phyloP scores from a whole-genome alignment of 1,140 invertebrate genomes.

The Ostrea denselamellosa region DNA sequence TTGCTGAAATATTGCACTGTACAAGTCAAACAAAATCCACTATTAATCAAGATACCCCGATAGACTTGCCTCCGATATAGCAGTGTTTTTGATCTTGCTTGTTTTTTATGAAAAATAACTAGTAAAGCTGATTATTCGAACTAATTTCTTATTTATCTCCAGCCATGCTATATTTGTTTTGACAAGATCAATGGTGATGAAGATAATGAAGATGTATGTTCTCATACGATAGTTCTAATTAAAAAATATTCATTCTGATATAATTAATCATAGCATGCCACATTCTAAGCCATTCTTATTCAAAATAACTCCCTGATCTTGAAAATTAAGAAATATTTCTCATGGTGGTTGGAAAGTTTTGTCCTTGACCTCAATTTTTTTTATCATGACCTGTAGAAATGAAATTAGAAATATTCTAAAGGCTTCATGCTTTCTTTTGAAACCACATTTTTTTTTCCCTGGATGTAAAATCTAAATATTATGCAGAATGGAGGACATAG shows the following conservation, averaged over 20 bases:
- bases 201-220: conserved; percentile 6
- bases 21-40: background rate
- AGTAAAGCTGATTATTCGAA: background rate
- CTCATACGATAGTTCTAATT: background rate
- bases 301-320: no score
- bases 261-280: background rate
- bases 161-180: background rate
- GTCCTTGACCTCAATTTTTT: no score
- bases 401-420: no score
- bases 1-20: background rate
- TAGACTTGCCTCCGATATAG: background rate
- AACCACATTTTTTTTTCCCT: no score
- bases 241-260: conserved; percentile 1
- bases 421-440: no score
- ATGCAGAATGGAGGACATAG: no score
- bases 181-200: background rate
- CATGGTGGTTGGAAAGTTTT: no score
- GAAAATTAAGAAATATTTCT: no score
- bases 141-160: conserved; percentile 10
- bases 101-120: conserved; percentile 21
- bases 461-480: no score
- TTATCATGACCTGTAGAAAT: no score
- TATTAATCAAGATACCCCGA: conserved; percentile 6
- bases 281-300: no score
- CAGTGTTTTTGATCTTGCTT: conserved; percentile 8